Percentiles rank a stretch among this genome's conserved stretches.
Evolutionary conservation across 2,888 invertebrate species (phyloP).

Genomic region (Ochlodes sylvanus): DNA sequence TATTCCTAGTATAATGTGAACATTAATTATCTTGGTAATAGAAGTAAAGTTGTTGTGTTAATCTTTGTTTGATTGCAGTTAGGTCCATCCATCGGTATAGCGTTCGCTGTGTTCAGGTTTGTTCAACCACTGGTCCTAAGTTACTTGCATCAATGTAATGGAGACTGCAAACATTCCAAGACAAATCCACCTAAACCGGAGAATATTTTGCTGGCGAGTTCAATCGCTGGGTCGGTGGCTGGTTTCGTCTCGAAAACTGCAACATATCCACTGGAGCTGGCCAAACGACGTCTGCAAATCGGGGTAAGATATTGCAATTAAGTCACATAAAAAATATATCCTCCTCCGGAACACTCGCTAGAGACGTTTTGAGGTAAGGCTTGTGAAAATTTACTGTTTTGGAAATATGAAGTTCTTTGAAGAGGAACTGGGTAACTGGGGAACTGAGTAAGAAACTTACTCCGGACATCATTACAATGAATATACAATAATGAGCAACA

Average conservation of each 20-base stretch:
- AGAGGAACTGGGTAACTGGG: no score
- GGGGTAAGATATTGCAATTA: slow-evolving; percentile 77
- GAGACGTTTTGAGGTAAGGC: no score
- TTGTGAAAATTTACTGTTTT: no score
- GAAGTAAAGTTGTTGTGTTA: neutral
- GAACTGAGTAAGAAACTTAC: no score
- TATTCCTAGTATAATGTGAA: neutral
- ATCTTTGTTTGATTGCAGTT: slow-evolving; percentile 55
- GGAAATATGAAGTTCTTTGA: no score
- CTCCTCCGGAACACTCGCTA: no score
- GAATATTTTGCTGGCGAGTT: slow-evolving; percentile 63
- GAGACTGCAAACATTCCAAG: slow-evolving; percentile 37
- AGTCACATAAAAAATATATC: no score
- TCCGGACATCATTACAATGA: no score
- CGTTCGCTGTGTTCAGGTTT: slow-evolving; percentile 66
- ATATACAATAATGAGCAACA: no score
- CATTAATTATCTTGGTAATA: slow-evolving; percentile 11
- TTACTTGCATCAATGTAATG: slow-evolving; percentile 45
- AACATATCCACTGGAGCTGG: slow-evolving; percentile 95
- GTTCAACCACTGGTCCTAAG: slow-evolving; percentile 58
- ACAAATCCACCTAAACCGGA: slow-evolving; percentile 52
- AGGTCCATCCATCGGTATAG: slow-evolving; percentile 71
- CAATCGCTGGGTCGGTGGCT: slow-evolving; percentile 87
- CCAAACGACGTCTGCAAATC: slow-evolving; percentile 94
- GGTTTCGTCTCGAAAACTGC: slow-evolving; percentile 91